Percentiles rank a stretch among this genome's conserved stretches.
Evolutionary conservation across 2,888 invertebrate species (phyloP).

Genomic region (Cerastoderma edule): DNA sequence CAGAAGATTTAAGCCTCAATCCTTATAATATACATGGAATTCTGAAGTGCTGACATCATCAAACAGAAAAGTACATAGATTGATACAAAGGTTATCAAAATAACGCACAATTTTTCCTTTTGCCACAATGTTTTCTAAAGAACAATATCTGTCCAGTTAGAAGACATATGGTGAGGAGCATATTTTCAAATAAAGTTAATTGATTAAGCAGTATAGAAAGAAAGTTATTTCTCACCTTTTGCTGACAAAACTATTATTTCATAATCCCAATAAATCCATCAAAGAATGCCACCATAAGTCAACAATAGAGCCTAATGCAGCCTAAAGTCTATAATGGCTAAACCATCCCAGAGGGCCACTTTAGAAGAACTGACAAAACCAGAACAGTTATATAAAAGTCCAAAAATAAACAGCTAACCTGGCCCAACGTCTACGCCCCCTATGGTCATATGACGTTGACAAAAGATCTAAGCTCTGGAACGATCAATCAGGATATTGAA

Average conservation of each 20-base stretch:
- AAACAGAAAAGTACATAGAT: too few relatives aligned
- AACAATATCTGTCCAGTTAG: too few relatives aligned
- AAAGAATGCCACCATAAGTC: too few relatives aligned
- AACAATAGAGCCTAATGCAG: neutral
- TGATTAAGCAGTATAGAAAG: too few relatives aligned
- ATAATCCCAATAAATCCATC: neutral
- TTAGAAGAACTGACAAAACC: neutral
- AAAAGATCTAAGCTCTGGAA: neutral
- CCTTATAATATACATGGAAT: too few relatives aligned
- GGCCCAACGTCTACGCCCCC: neutral
- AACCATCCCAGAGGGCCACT: neutral
- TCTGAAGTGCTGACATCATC: too few relatives aligned
- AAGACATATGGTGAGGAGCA: too few relatives aligned
- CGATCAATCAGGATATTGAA: neutral
- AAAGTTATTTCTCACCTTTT: neutral
- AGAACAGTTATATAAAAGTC: constrained; percentile 3
- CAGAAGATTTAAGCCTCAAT: too few relatives aligned
- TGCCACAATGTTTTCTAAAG: constrained; percentile 16
- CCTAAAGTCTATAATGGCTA: neutral
- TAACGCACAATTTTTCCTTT: neutral
- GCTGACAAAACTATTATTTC: neutral
- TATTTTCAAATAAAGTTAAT: too few relatives aligned
- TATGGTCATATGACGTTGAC: constrained; percentile 2
- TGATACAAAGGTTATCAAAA: neutral
- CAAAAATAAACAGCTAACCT: neutral